Base-by-base conservation (phyloP, 2,113 vertebrate species). In the Raphicerus campestris region DNA sequence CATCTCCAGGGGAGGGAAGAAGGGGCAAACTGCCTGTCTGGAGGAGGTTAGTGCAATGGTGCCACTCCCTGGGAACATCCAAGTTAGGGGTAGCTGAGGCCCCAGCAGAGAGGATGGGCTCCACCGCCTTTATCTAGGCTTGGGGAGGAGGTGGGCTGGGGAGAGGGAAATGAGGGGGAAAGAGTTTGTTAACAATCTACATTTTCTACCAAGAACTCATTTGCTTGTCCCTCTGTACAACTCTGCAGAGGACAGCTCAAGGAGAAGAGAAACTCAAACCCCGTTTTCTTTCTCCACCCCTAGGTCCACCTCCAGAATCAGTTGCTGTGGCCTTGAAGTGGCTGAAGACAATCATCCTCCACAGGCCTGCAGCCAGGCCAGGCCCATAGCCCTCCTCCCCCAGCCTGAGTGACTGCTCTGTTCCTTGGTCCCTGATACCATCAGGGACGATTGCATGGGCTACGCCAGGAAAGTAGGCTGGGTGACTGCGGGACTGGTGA, bases 381-480 rank as follows among this genome's bases (percentile, higher is more conserved):
- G 63, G 58, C 92, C 80, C 35, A 58, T 80, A 92, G 58, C 55
- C 20, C 15, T 90, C 39, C 55, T 93, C 24, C 81, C 90, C 32
- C 26, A 90, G 61, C 85, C 94, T 70, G 78, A 97, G 96, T 98
- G 97, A 97, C 87, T 49, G 45, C 96, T 91, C 49, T 82, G 16
- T 97, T 98, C 70, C 89, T 96, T 95, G 66, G 98, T 98, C 97
- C 98, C 98, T 98, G 97, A 93, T 81, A 1, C 90, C 93, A 90
- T 92, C 97, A 96, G 98, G 98, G 97, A 98, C 97, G 97, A 88
- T 97, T 98, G 97, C 97, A 97, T 98, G 98, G 98, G 97, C 98
- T 98, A 97, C 97, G 87, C 94, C 91, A 98, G 97, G 97, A 98
- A 98, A 98, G 98, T 98, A 96, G 98, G 97, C 97, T 98, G 97